Conservation (phyloP, 2,113 vertebrate genomes). For the Danio rerio region DNA sequence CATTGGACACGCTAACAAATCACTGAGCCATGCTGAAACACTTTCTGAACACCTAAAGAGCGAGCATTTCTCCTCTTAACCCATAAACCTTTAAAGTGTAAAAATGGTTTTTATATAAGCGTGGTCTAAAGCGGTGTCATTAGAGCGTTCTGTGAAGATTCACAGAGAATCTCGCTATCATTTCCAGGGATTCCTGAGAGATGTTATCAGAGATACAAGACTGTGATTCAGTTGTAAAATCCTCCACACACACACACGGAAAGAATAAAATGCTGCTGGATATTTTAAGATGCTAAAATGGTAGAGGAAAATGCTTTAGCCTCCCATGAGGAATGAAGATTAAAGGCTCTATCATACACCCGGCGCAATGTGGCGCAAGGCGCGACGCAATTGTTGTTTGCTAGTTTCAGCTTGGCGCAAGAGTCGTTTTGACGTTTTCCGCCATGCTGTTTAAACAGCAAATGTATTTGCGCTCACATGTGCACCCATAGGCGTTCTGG, state of each 20-base stretch:
- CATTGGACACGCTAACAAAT: slow-evolving; percentile 6
- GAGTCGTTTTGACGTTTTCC: too few relatives aligned
- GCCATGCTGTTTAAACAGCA: too few relatives aligned
- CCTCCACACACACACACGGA: slow-evolving; percentile 7
- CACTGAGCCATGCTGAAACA: neutral
- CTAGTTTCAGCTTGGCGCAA: too few relatives aligned
- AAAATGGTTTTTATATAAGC: neutral
- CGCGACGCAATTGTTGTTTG: too few relatives aligned
- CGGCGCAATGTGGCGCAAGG: too few relatives aligned
- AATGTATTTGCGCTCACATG: too few relatives aligned
- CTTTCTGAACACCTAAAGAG: slow-evolving; percentile 17
- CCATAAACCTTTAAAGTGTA: neutral
- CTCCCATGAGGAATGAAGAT: neutral
- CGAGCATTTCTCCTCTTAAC: neutral
- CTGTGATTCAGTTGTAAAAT: slow-evolving; percentile 33
- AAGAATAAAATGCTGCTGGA: slow-evolving; percentile 10
- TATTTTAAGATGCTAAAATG: slow-evolving; percentile 37
- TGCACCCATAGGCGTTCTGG: too few relatives aligned
- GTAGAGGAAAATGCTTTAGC: slow-evolving; percentile 3
- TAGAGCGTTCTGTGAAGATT: neutral
- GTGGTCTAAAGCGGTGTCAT: neutral
- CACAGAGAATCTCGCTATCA: slow-evolving; percentile 8
- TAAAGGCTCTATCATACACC: too few relatives aligned
- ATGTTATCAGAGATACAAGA: slow-evolving; percentile 41
- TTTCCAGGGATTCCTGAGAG: slow-evolving; percentile 33